phyloP scores from a whole-genome alignment of 2,888 invertebrate genomes.

The Dolichopus griseipennis region DNA sequence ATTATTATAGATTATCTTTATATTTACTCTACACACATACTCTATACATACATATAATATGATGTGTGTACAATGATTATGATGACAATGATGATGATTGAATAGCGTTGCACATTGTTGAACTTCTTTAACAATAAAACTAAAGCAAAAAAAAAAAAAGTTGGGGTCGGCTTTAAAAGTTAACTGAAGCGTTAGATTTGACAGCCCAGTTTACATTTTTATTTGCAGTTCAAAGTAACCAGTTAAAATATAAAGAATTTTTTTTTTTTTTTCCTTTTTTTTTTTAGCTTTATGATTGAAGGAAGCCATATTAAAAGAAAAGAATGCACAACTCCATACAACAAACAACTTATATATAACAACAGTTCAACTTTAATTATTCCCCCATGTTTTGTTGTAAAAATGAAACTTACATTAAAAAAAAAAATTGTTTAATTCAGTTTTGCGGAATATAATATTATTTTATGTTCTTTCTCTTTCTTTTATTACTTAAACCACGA shows the following conservation, averaged over 20 bases:
- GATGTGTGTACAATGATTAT: background rate
- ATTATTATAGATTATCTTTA: background rate
- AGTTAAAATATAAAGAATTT: background rate
- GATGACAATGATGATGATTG: background rate
- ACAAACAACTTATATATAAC: too few relatives aligned
- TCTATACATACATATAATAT: background rate
- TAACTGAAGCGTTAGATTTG: background rate
- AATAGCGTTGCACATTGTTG: background rate
- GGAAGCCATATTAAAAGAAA: background rate
- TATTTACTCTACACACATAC: background rate
- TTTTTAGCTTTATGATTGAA: background rate
- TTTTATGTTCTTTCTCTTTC: too few relatives aligned
- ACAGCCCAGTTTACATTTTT: background rate
- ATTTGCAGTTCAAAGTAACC: background rate
- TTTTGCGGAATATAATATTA: too few relatives aligned
- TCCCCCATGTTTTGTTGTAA: too few relatives aligned
- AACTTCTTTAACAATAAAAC: background rate
- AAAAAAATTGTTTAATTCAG: too few relatives aligned
- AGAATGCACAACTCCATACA: too few relatives aligned
- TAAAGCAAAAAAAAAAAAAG: background rate
- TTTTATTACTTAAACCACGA: too few relatives aligned
- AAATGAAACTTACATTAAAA: too few relatives aligned
- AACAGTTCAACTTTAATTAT: too few relatives aligned
- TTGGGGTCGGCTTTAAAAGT: slow-evolving; percentile 2
- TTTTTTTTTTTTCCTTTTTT: too few relatives aligned